Evolutionary conservation across 2,888 invertebrate genomes (phyloP).

Genomic region (Margaritifera margaritifera): DNA sequence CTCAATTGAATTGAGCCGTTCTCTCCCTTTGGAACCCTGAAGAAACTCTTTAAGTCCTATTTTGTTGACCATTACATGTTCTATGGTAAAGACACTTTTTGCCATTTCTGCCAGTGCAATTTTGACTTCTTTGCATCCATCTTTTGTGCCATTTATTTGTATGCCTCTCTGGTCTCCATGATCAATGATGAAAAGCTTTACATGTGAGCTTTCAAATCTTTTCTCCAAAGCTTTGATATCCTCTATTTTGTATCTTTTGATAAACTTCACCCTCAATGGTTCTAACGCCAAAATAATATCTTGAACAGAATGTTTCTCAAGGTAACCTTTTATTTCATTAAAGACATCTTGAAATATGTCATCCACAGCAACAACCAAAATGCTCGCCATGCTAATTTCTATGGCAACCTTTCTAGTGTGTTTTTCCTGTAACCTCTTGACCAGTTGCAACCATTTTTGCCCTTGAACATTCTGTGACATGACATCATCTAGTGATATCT

Average conservation of each 20-base stretch:
- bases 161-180: conserved; percentile 23
- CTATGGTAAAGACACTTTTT: conserved; percentile 16
- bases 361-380: conserved; percentile 10
- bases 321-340: conserved; percentile 14
- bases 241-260: no score
- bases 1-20: conserved; percentile 13
- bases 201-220: no score
- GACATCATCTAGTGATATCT: conserved; percentile 4
- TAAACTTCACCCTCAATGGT: no score
- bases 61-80: conserved; percentile 8
- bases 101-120: no score
- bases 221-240: no score
- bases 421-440: conserved; percentile 1
- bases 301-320: conserved; percentile 26
- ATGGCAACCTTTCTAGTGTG: conserved; percentile 9
- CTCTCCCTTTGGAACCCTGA: no score
- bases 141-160: conserved; percentile 22
- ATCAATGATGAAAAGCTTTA: no score
- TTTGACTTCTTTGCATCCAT: conserved; percentile 27
- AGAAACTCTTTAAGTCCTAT: conserved; percentile 5
- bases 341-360: conserved; percentile 13
- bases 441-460: not conserved
- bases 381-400: not conserved
- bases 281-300: conserved; percentile 17
- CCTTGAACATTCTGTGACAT: conserved; percentile 4